These are phyloP conservation scores for Calonectris borealis DNA, from an alignment of 2,113 vertebrate genomes.

Conservation along the genomic window DNA sequence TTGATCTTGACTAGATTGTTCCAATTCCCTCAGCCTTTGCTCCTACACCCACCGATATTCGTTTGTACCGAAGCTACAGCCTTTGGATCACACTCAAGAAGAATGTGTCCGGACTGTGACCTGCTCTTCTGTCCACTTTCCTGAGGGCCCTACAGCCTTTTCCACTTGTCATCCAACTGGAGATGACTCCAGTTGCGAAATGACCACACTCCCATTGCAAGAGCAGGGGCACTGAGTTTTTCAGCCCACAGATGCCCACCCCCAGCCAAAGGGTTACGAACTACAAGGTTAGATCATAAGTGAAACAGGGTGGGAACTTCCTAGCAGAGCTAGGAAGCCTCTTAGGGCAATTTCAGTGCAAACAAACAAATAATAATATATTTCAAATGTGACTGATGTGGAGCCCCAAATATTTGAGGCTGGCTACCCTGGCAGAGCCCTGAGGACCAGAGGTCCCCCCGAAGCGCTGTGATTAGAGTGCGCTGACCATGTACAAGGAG, in stretches of 20 bases:
- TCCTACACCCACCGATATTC: background rate
- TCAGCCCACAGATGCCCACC: background rate
- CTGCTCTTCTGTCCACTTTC: background rate
- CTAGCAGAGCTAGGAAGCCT: background rate
- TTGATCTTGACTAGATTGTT: background rate
- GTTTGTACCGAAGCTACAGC: background rate
- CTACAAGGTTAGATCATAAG: slow-evolving; percentile 30
- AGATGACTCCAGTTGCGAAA: background rate
- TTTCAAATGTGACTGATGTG: background rate
- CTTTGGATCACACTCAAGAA: background rate
- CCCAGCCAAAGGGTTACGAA: background rate
- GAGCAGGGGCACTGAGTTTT: background rate
- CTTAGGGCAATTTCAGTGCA: background rate
- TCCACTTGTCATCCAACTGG: background rate
- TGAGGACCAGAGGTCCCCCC: background rate
- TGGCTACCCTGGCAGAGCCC: background rate
- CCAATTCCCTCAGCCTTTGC: background rate
- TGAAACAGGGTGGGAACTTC: slow-evolving; percentile 57
- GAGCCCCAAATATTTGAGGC: background rate
- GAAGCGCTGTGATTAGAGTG: background rate
- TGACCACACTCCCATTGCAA: background rate
- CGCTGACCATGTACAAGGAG: background rate
- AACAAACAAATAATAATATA: background rate
- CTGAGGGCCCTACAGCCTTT: background rate
- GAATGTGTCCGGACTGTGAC: background rate